A percentile compares a stretch with the other conserved stretches of the same genome.
Conservation (phyloP, 2,113 vertebrate species). For the Perccottus glenii region DNA sequence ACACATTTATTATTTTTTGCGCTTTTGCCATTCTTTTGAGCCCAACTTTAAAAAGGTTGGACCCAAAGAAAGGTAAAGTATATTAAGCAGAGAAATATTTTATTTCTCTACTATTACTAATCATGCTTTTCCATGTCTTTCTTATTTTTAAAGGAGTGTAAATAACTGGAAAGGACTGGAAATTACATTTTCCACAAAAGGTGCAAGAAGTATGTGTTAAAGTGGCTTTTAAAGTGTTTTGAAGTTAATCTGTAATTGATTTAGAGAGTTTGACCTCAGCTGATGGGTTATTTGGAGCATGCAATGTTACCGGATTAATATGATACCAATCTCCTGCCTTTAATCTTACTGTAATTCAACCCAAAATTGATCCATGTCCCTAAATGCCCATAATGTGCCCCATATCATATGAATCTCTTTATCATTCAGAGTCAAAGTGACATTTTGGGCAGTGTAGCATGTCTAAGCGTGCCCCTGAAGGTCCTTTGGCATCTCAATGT, state of each 20-base stretch:
- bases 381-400: slow-evolving; percentile 43
- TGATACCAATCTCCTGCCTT: slow-evolving; percentile 57
- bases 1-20: too few relatives aligned
- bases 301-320: slow-evolving; percentile 60
- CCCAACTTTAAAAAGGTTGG: too few relatives aligned
- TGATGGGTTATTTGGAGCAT: slow-evolving; percentile 35
- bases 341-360: slow-evolving; percentile 61
- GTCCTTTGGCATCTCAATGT: slow-evolving; percentile 36
- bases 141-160: too few relatives aligned
- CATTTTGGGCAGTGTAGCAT: slow-evolving; percentile 37
- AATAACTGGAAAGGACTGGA: too few relatives aligned
- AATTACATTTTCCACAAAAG: too few relatives aligned
- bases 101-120: too few relatives aligned
- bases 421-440: slow-evolving; percentile 52
- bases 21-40: too few relatives aligned
- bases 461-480: slow-evolving; percentile 47
- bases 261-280: slow-evolving; percentile 47
- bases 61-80: too few relatives aligned
- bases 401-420: slow-evolving; percentile 52
- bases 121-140: too few relatives aligned
- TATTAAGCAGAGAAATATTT: too few relatives aligned
- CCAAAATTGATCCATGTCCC: slow-evolving; percentile 56
- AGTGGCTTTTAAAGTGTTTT: too few relatives aligned
- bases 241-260: slow-evolving; percentile 34
- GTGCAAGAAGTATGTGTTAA: too few relatives aligned